Conservation (phyloP, 2,113 vertebrate genomes). For the Megaptera novaeangliae region DNA sequence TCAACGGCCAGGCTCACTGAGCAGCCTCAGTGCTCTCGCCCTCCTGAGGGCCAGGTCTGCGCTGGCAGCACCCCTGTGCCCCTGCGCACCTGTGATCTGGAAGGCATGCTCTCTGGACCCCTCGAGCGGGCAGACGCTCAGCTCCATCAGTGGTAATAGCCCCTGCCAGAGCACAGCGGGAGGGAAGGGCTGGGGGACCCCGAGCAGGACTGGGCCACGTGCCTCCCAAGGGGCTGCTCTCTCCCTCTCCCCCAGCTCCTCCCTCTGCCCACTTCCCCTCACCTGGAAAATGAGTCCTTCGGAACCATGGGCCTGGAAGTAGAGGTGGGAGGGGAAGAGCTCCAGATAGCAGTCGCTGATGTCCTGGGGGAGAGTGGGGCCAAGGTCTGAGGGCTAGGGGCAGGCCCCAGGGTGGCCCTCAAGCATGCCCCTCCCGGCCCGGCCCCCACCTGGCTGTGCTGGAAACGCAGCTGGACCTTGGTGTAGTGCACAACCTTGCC, state of each 20-base stretch:
- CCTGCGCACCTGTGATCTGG: slow-evolving; percentile 89
- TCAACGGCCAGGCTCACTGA: neutral
- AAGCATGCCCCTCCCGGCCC: rapidly evolving
- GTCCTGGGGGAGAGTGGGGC: slow-evolving; percentile 81
- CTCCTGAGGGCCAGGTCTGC: neutral
- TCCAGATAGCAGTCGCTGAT: slow-evolving; percentile 94
- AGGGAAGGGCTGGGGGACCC: neutral
- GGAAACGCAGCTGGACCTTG: slow-evolving; percentile 93
- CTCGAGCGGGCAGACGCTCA: slow-evolving; percentile 84
- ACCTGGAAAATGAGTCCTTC: slow-evolving; percentile 93
- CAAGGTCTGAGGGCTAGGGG: neutral
- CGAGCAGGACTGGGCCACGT: rapidly evolving
- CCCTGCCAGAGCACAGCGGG: slow-evolving; percentile 80
- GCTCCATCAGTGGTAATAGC: slow-evolving; percentile 90
- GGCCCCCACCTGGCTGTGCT: slow-evolving; percentile 88
- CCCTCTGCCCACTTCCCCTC: neutral
- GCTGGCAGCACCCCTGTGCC: neutral
- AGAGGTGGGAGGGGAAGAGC: slow-evolving; percentile 93
- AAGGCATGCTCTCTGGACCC: slow-evolving; percentile 85
- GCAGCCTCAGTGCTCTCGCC: neutral
- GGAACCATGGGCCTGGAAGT: slow-evolving; percentile 91
- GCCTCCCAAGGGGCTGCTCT: no score
- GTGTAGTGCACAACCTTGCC: slow-evolving; percentile 93
- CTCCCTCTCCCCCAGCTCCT: neutral
- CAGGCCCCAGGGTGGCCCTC: neutral